Base-by-base conservation (phyloP, 2,797 vertebrate genomes). In the Dromococcyx pavoninus region DNA sequence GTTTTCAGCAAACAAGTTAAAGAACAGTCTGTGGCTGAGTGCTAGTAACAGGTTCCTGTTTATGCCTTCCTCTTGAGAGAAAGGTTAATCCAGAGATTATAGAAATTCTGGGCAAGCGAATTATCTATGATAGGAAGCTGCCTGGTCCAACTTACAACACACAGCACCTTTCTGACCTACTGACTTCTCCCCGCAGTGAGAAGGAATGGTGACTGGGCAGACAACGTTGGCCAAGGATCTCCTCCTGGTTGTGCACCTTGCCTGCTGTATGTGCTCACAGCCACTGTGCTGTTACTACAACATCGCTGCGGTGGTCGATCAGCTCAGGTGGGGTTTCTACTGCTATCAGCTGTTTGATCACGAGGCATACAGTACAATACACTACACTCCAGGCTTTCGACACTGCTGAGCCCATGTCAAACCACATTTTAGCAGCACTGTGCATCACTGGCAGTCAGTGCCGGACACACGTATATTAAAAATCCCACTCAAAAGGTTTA, bases 1-100 rank as follows among this genome's bases (percentile, higher is more conserved):
- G 61, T 51, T 94, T 88, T 92, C 84, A 95, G 86, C 84, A 89
- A 92, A 91, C 81, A 91, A 74, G 80, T 61, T 93, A 91, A 92
- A 93, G 95, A 95, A 80, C 89, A 86, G 67, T 93, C 89, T 44
- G 46, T 71, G 84, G 67, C 65, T 92, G 86, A 95, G 91, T 84
- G 75, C 50, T 48, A 51, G 57, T 30, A 93, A 82, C 82, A 89
- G 89, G 66, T n/a, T 89, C 87, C 85, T 91, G 65, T 93, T 95
- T 89, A 22, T 72, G 92, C 1, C 16, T 56, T 78, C 54, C 78
- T 88, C 91, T 91, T 17, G 50, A 86, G 51, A 46, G 93, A 94
- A 94, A 93, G 78, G 87, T 92, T 93, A 95, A 97, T 91, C 87
- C 87, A 78, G 17, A 80, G 93, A 89, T 66, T 78, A 95, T 3